Conservation (phyloP, 2,797 vertebrate genomes). For the Labeo calbasu region DNA sequence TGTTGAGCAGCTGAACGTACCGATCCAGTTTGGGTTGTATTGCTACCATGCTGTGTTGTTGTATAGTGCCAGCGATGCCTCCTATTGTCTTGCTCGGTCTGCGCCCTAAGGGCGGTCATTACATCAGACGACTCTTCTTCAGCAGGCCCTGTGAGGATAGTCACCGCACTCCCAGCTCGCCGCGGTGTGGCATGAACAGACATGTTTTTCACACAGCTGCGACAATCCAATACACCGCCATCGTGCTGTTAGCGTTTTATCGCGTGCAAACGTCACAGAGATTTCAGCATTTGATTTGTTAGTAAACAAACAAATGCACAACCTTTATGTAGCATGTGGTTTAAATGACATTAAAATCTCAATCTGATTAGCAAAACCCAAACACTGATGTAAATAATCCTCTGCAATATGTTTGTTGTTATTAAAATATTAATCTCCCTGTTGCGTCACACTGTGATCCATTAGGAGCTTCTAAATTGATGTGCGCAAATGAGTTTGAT, state of each 20-base stretch:
- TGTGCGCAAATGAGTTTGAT: background rate
- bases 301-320: background rate
- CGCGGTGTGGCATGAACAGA: slow-evolving; percentile 38
- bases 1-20: slow-evolving; percentile 1
- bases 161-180: slow-evolving; percentile 21
- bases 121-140: slow-evolving; percentile 47
- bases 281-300: background rate
- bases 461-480: background rate
- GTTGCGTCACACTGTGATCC: background rate
- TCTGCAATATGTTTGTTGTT: background rate
- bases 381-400: slow-evolving; percentile 14
- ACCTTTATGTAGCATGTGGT: background rate
- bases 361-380: background rate
- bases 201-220: slow-evolving; percentile 51
- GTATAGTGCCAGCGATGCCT: slow-evolving; percentile 29
- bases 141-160: slow-evolving; percentile 46
- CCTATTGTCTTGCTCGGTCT: slow-evolving; percentile 44
- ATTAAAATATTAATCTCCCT: slow-evolving; percentile 8
- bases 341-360: background rate
- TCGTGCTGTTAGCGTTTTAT: background rate
- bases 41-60: slow-evolving; percentile 26
- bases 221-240: slow-evolving; percentile 36
- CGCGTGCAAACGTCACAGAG: background rate
- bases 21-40: slow-evolving; percentile 12
- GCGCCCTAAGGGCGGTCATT: slow-evolving; percentile 48